A percentile compares a stretch with the other conserved stretches of the same genome.
Conservation (phyloP, 2,888 invertebrate species). For the Anarsia innoxiella region DNA sequence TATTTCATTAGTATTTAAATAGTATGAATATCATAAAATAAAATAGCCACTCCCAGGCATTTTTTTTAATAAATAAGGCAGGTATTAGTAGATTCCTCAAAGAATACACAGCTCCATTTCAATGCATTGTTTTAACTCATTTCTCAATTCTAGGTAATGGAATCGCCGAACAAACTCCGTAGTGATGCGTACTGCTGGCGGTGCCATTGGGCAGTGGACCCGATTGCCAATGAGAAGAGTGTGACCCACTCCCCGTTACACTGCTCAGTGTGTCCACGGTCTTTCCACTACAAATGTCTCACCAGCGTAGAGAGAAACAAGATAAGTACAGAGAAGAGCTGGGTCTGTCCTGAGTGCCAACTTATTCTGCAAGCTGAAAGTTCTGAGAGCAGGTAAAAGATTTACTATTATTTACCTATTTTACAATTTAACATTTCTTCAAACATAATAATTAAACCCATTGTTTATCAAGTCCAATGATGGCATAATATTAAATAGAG, state of each 20-base stretch:
- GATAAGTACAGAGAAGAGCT: constrained; percentile 58
- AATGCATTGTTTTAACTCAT: no score
- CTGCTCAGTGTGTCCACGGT: constrained; percentile 90
- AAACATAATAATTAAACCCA: no score
- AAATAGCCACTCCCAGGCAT: no score
- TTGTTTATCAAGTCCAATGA: no score
- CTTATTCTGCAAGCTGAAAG: constrained; percentile 82
- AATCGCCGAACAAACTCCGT: constrained; percentile 40
- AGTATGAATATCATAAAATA: no score
- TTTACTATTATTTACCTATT: no score
- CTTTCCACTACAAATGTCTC: constrained; percentile 89
- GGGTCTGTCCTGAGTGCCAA: constrained; percentile 93
- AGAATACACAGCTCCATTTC: no score
- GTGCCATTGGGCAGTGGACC: constrained; percentile 84
- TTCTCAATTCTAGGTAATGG: constrained; percentile 30
- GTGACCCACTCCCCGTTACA: constrained; percentile 55
- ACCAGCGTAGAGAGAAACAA: constrained; percentile 61
- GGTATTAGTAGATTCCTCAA: no score
- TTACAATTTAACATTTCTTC: no score
- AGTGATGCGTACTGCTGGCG: constrained; percentile 93
- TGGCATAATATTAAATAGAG: no score
- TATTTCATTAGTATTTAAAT: no score
- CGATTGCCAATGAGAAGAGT: constrained; percentile 46
- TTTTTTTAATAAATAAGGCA: no score
- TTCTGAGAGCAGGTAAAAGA: constrained; percentile 77